Evolutionary conservation across 2,113 vertebrate species (phyloP).

Genomic region (Odontophorus gujanensis): DNA sequence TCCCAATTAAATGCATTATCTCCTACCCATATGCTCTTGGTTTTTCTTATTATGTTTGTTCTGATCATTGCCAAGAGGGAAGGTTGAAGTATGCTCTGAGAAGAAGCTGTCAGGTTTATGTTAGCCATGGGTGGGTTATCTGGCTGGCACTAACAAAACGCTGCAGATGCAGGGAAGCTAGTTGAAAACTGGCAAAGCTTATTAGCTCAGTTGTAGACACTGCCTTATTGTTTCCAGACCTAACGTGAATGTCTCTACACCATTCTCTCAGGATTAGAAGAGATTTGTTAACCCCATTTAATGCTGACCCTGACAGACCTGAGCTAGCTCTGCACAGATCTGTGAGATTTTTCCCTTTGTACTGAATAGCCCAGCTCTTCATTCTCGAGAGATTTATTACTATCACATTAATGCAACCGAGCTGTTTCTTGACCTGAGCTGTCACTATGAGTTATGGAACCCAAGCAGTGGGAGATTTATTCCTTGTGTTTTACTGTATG

Average conservation of each 20-base stretch:
- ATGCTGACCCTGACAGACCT: background rate
- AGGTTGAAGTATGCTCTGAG: background rate
- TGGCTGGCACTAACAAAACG: background rate
- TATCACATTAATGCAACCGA: background rate
- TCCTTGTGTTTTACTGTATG: conserved; percentile 6
- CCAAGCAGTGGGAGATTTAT: background rate
- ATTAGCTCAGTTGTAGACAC: background rate
- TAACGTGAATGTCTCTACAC: background rate
- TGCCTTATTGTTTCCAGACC: background rate
- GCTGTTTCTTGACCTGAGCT: background rate
- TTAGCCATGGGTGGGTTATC: background rate
- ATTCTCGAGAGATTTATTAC: background rate
- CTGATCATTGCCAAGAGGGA: background rate
- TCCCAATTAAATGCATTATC: conserved; percentile 25
- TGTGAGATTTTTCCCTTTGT: rapidly evolving
- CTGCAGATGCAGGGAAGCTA: background rate
- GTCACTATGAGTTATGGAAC: background rate
- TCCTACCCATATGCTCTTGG: conserved; percentile 18
- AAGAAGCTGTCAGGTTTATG: background rate
- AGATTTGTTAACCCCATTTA: background rate
- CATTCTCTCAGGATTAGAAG: background rate
- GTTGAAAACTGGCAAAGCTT: background rate
- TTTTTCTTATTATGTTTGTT: conserved; percentile 36
- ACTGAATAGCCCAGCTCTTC: background rate
- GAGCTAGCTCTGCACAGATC: background rate